phyloP scores from a whole-genome alignment of 2,888 invertebrate species.

The Entomobrya proxima region DNA sequence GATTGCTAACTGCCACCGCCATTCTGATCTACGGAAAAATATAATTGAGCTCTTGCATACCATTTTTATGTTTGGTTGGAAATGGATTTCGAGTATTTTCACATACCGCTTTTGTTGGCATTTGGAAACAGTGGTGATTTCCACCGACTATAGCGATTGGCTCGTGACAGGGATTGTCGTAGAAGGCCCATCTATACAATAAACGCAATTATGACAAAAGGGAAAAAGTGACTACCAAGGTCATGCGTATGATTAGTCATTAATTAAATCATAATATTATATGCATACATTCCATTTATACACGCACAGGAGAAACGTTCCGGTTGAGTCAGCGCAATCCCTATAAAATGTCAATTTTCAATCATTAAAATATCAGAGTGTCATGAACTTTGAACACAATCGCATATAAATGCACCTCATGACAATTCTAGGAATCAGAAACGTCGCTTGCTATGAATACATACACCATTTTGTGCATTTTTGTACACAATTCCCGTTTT shows the following conservation, averaged over 20 bases:
- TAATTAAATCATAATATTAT: too few relatives aligned
- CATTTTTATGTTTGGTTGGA: neutral
- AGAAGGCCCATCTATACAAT: constrained; percentile 68
- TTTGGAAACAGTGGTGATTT: constrained; percentile 60
- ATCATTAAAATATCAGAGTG: neutral
- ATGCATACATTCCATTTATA: constrained; percentile 64
- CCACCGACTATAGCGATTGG: constrained; percentile 60
- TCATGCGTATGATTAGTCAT: too few relatives aligned
- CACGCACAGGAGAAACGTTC: constrained; percentile 64
- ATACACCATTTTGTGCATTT: too few relatives aligned
- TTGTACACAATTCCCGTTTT: too few relatives aligned
- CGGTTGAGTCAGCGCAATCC: constrained; percentile 38
- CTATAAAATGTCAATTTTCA: neutral
- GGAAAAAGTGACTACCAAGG: too few relatives aligned
- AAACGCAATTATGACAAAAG: too few relatives aligned
- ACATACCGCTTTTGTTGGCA: constrained; percentile 52
- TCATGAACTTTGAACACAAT: too few relatives aligned
- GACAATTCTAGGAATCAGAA: too few relatives aligned
- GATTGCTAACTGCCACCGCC: constrained; percentile 41
- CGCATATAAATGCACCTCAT: too few relatives aligned
- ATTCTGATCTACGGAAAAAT: constrained; percentile 44
- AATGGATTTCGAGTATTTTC: neutral
- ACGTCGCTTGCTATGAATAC: too few relatives aligned
- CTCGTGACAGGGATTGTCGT: constrained; percentile 44
- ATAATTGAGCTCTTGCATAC: neutral